Conservation (phyloP, 2,888 invertebrate species). For the Tinea semifulvella region DNA sequence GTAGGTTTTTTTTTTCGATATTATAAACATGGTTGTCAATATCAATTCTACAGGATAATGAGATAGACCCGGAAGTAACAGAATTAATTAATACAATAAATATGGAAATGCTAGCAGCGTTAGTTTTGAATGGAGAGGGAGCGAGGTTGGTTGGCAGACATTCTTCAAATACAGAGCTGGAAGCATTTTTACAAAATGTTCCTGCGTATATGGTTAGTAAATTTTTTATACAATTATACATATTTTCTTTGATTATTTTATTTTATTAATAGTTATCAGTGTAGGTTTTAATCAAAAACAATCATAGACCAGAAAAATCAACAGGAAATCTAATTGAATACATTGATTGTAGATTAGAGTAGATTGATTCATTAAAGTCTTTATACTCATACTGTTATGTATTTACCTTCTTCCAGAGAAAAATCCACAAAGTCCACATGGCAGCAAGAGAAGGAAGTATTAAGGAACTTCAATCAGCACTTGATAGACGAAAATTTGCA, state of each 20-base stretch:
- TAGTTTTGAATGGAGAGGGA: conserved; percentile 91
- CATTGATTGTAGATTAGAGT: too few relatives aligned
- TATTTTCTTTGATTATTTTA: too few relatives aligned
- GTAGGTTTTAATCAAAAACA: too few relatives aligned
- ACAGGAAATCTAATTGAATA: too few relatives aligned
- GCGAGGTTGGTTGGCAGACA: conserved; percentile 74
- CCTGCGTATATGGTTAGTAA: conserved; percentile 83
- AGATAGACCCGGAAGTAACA: conserved; percentile 72
- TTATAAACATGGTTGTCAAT: conserved; percentile 14
- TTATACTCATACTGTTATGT: too few relatives aligned
- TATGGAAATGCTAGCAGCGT: conserved; percentile 88
- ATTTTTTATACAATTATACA: not conserved
- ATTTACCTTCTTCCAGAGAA: conserved; percentile 69
- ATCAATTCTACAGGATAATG: conserved; percentile 42
- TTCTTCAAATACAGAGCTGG: conserved; percentile 79
- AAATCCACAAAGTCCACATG: conserved; percentile 88
- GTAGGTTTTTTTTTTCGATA: conserved; percentile 10
- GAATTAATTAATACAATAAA: conserved; percentile 77
- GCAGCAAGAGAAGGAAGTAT: conserved; percentile 87
- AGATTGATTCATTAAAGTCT: too few relatives aligned
- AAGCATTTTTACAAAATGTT: conserved; percentile 88
- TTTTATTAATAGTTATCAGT: too few relatives aligned
- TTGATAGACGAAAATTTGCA: conserved; percentile 91
- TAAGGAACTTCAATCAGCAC: conserved; percentile 82
- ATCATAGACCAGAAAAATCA: too few relatives aligned